These are phyloP conservation scores for Microplitis demolitor DNA, from an alignment of 1,140 invertebrate species.

Conservation along the genomic window DNA sequence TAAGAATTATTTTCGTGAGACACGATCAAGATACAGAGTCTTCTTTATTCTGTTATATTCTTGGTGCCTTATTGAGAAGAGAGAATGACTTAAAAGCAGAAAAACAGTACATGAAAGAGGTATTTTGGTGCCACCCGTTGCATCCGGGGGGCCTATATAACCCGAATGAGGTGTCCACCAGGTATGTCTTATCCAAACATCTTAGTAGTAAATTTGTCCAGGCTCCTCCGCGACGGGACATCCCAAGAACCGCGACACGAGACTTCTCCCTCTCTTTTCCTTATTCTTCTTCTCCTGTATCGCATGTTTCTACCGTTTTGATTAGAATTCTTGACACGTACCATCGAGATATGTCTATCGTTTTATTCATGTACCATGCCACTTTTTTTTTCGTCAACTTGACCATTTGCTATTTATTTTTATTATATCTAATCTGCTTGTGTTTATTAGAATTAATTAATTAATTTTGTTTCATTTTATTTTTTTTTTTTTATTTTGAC, in stretches of 20 bases:
- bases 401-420: slow-evolving; percentile 1
- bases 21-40: slow-evolving; percentile 30
- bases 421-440: background rate
- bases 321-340: slow-evolving; percentile 58
- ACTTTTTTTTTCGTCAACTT: background rate
- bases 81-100: slow-evolving; percentile 6
- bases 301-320: slow-evolving; percentile 46
- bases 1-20: slow-evolving; percentile 49
- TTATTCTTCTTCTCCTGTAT: slow-evolving; percentile 1
- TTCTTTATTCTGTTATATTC: slow-evolving; percentile 5
- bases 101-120: slow-evolving; percentile 9
- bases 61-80: background rate
- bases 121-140: slow-evolving; percentile 25
- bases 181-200: slow-evolving; percentile 55
- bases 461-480: background rate
- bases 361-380: background rate
- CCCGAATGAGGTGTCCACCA: slow-evolving; percentile 51
- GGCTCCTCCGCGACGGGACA: slow-evolving; percentile 36
- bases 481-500: background rate
- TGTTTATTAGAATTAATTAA: background rate
- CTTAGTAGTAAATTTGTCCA: slow-evolving; percentile 56
- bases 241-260: slow-evolving; percentile 31
- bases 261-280: slow-evolving; percentile 10
- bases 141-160: slow-evolving; percentile 30
- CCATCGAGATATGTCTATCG: slow-evolving; percentile 32